Evolutionary conservation across 1,140 invertebrate species (phyloP), one percentile per base, ranked within the genome.

Genomic region (Habropoda laboriosa): DNA sequence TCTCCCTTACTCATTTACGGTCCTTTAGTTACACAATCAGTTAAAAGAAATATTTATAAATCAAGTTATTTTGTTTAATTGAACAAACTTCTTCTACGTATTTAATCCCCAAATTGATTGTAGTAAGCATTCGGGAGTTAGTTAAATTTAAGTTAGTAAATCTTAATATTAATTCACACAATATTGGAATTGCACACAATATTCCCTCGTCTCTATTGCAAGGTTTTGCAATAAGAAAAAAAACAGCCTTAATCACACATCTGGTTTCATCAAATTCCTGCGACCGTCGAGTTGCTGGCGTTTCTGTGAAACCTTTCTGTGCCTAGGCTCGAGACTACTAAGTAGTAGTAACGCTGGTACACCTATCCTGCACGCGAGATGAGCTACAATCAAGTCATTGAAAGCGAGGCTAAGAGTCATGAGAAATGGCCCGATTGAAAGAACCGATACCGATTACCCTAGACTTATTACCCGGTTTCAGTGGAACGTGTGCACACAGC

Each of bases 371-470:
- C 64, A 66, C 49, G 32, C 18, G 35, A 57, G 74, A 76, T 47
- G 64, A 76, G 64, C 63, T 58, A 68, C 51, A 68, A 76, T 76
- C 74, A 58, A 76, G 32, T 58, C 30, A 76, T 76, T 58, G 63
- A 68, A 55, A 68, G 32, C 21, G 55, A 61, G n/a, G 53, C 55
- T 42, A 72, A 60, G 42, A 45, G 64, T 45, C 40, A 68, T 47
- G 73, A 67, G 73, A 76, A 76, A 40, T 35, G 38, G 40, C 38
- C 18, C 60, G 60, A 77, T 53, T 24, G 40, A 45, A 71, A 38
- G 32, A 71, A 60, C 55, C 51, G 45, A 21, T 53, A 32, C 24
- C 40, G 68, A 73, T 63, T 60, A 45, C 24, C 55, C n/a, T 24
- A 13, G 10, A 58, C 55, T 60, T 55, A 58, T 68, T 71, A 70